Base-by-base conservation (phyloP, 2,888 invertebrate genomes). In the Rhogogaster chlorosoma region DNA sequence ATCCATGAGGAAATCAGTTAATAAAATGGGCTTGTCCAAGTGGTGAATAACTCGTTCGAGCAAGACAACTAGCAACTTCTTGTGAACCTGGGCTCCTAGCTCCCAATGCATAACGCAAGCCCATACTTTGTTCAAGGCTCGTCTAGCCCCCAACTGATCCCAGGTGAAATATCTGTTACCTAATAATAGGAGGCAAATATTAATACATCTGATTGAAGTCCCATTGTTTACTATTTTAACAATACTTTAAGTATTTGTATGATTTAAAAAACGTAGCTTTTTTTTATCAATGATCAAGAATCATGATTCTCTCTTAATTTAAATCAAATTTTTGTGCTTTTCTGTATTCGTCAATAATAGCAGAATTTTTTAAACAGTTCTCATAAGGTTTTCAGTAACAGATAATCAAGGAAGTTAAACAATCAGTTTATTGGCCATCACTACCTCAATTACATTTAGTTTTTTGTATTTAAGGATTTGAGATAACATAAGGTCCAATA, bases 1-100 rank as follows among this genome's bases (percentile, higher is more conserved):
- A 90, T 98, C 97, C 95, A 98, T 97, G 32, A 99, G 95, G 94
- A 98, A 98, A 93, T 99, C 99, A 2, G 98, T 98, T 89, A 99
- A 95, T 86, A 97, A 94, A 84, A 98, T 94, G 12, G 99, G 98
- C 89, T 96, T 96, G 61, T 96, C 95, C 88, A 99, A 95, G 93
- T 97, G 95, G 26, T 96, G 96, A 94, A 99, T 95, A 38, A 98
- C 95, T 84, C 97, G 95, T 92, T 98, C 98, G 82, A 98, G 95
- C 15, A 99, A 94, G 84, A 97, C 95, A 86, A 98, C 94, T 67
- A 99, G 94, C 84, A 98, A 95, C 89, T 97, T 96, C 85, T 97
- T 97, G 91, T 98, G 98, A 73, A 95, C 89, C 2, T 96, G 95
- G 5, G 95, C 91, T 38, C 96, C 95, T 88, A 97, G 94, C 88